These are phyloP conservation scores for Philaenus spumarius DNA, from an alignment of 1,140 invertebrate genomes.

Conservation along the genomic window DNA sequence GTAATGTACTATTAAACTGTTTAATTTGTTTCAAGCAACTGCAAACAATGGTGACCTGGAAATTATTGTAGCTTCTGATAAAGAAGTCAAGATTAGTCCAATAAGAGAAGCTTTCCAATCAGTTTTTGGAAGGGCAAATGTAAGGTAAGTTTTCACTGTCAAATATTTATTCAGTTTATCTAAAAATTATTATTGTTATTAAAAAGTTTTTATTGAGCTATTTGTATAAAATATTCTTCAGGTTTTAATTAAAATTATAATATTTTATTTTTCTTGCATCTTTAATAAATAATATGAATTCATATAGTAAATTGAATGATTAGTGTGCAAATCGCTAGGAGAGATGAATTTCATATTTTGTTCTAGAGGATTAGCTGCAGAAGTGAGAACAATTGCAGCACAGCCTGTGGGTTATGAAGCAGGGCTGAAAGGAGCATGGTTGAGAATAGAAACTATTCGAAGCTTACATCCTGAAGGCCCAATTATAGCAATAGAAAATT, in stretches of 20 bases:
- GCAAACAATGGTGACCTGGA: constrained; percentile 51
- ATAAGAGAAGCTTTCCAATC: constrained; percentile 76
- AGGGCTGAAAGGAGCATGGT: constrained; percentile 61
- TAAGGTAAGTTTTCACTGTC: constrained; percentile 17
- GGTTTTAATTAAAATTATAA: no score
- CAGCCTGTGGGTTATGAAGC: constrained; percentile 74
- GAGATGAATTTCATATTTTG: no score
- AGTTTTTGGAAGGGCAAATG: constrained; percentile 46
- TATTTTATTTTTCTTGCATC: no score
- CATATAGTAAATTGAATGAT: no score
- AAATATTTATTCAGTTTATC: no score
- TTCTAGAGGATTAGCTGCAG: constrained; percentile 50
- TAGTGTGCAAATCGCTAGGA: no score
- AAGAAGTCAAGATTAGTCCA: constrained; percentile 67
- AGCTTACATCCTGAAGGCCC: constrained; percentile 51
- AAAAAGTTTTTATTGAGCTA: no score
- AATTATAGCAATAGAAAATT: constrained; percentile 68
- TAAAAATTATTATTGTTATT: no score
- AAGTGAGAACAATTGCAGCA: constrained; percentile 49
- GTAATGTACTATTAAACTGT: no score
- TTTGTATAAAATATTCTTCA: no score
- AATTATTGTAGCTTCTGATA: constrained; percentile 67
- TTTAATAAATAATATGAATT: no score
- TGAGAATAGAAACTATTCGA: constrained; percentile 53
- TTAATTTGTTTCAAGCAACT: constrained; percentile 17